Evolutionary conservation across 2,113 vertebrate species (phyloP).

Genomic region (Cervus canadensis): DNA sequence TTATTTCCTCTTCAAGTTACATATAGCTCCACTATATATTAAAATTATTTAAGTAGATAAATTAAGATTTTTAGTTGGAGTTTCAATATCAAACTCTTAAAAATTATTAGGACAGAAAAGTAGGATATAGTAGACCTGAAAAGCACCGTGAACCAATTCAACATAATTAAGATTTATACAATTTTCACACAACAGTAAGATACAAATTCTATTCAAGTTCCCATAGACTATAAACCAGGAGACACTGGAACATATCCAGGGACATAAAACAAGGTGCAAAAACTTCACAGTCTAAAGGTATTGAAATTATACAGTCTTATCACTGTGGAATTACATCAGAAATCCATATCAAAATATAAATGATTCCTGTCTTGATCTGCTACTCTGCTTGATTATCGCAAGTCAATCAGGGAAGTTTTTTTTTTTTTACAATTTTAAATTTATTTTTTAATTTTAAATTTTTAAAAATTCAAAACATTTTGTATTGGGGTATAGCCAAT

Average conservation of each 20-base stretch:
- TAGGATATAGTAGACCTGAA: not conserved
- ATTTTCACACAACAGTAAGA: not conserved
- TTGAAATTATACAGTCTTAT: not conserved
- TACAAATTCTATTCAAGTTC: not conserved
- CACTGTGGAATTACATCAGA: not conserved
- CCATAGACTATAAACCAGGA: not conserved
- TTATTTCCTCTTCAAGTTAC: not conserved
- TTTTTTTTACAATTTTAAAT: not conserved
- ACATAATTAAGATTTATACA: not conserved
- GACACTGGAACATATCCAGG: not conserved
- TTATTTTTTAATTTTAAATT: not conserved
- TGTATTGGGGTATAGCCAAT: not conserved
- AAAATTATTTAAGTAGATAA: not conserved
- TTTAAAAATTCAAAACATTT: not conserved
- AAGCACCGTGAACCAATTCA: not conserved
- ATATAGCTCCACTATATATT: not conserved
- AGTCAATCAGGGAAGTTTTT: not conserved
- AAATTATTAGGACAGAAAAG: not conserved
- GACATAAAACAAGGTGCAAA: not conserved
- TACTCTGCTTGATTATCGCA: fast-evolving
- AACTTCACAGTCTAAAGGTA: not conserved
- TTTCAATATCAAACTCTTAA: not conserved
- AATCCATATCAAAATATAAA: not conserved
- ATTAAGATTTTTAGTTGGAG: not conserved
- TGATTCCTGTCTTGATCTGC: not conserved